Conservation (phyloP, 1,140 invertebrate species). For the Papilio helenus region DNA sequence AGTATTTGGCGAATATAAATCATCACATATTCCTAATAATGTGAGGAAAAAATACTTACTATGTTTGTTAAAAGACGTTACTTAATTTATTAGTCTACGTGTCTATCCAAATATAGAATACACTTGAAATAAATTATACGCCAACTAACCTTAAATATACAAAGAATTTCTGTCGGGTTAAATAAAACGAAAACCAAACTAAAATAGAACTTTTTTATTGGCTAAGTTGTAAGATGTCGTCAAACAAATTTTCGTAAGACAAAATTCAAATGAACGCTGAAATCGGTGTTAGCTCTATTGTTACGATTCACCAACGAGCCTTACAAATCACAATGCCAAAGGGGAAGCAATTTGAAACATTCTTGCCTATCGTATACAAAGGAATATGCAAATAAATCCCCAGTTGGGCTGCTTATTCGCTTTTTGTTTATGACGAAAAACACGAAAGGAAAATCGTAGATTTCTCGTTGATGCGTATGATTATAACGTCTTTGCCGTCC, state of each 20-base stretch:
- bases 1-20: no score
- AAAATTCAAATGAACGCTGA: conserved; percentile 22
- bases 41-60: no score
- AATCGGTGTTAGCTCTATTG: conserved; percentile 26
- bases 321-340: conserved; percentile 33
- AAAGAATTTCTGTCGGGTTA: not conserved
- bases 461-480: not conserved
- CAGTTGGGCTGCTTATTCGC: conserved; percentile 20
- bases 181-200: not conserved
- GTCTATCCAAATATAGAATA: no score
- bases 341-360: conserved; percentile 38
- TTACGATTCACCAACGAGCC: conserved; percentile 9
- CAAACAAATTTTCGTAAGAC: conserved; percentile 21
- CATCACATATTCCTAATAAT: no score
- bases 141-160: not conserved
- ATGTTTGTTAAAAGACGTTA: no score
- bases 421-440: conserved; percentile 25
- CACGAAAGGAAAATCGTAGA: not conserved
- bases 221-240: conserved; percentile 4
- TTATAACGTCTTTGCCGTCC: not conserved
- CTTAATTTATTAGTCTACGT: no score
- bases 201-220: not conserved
- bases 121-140: no score
- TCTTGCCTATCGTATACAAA: conserved; percentile 29
- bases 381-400: conserved; percentile 34